A percentile compares a stretch with the other conserved stretches of the same genome.
phyloP scores from a whole-genome alignment of 2,888 invertebrate species.

The Eupithecia vulgata region DNA sequence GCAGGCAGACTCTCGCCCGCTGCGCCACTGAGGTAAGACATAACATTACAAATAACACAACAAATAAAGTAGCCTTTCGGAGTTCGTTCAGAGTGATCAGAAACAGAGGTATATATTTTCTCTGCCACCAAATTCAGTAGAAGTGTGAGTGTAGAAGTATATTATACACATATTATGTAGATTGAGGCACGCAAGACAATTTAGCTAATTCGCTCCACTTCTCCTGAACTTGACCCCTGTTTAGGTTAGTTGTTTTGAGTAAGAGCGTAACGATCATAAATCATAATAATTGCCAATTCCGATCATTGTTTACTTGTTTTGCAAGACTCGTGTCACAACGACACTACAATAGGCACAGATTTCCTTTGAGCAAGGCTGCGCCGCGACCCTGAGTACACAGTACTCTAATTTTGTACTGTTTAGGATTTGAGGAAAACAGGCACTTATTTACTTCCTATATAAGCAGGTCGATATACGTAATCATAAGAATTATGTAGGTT shows the following conservation, averaged over 20 bases:
- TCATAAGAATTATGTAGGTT: background rate
- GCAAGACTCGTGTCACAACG: constrained; percentile 63
- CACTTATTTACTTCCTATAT: constrained; percentile 5
- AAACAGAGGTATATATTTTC: too few relatives aligned
- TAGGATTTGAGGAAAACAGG: constrained; percentile 41
- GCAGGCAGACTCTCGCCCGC: too few relatives aligned
- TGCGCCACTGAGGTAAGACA: too few relatives aligned
- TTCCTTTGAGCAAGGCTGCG: constrained; percentile 66
- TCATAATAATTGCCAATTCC: constrained; percentile 32
- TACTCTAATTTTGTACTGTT: constrained; percentile 40
- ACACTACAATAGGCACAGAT: constrained; percentile 49
- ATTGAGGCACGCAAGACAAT: background rate
- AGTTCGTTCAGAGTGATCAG: too few relatives aligned
- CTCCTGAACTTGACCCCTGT: constrained; percentile 11
- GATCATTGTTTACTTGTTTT: constrained; percentile 50
- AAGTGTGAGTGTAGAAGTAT: too few relatives aligned
- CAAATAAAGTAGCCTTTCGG: too few relatives aligned
- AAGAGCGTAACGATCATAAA: constrained; percentile 21
- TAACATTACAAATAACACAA: too few relatives aligned
- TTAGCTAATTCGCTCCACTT: constrained; percentile 9
- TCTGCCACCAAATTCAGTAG: too few relatives aligned
- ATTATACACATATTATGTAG: too few relatives aligned
- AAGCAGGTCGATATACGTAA: background rate
- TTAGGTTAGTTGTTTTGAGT: constrained; percentile 4
- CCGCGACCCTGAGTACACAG: constrained; percentile 53